Evolutionary conservation across 2,113 vertebrate genomes (phyloP).

Genomic region (Phylloscopus trochiloides): DNA sequence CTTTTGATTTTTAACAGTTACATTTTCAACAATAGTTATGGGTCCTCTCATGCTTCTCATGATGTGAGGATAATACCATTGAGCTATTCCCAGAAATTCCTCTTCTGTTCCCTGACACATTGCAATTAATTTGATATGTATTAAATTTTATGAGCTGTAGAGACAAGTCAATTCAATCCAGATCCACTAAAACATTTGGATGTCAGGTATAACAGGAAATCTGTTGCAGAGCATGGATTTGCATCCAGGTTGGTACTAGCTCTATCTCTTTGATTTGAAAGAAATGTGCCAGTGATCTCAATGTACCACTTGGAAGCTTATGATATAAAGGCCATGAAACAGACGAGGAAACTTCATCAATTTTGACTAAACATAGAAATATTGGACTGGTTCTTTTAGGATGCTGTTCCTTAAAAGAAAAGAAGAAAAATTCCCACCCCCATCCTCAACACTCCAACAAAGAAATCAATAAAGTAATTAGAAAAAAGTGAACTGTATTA

Average conservation of each 20-base stretch:
- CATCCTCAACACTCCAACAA: neutral
- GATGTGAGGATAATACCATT: neutral
- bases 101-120: neutral
- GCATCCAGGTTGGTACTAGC: neutral
- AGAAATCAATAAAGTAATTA: slow-evolving; percentile 11
- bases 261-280: neutral
- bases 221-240: neutral
- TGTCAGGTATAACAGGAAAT: neutral
- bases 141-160: slow-evolving; percentile 16
- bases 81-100: neutral
- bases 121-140: neutral
- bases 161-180: neutral
- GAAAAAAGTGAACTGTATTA: neutral
- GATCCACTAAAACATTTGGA: neutral
- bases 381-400: neutral
- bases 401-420: neutral
- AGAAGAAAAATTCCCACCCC: neutral
- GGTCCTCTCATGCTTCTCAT: neutral
- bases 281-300: neutral
- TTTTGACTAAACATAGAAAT: neutral
- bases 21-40: neutral
- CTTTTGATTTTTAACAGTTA: neutral
- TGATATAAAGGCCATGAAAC: neutral
- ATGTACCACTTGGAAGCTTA: neutral
- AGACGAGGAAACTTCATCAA: neutral